Evolutionary conservation across 2,888 invertebrate species (phyloP).

Genomic region (Eulithis prunata): DNA sequence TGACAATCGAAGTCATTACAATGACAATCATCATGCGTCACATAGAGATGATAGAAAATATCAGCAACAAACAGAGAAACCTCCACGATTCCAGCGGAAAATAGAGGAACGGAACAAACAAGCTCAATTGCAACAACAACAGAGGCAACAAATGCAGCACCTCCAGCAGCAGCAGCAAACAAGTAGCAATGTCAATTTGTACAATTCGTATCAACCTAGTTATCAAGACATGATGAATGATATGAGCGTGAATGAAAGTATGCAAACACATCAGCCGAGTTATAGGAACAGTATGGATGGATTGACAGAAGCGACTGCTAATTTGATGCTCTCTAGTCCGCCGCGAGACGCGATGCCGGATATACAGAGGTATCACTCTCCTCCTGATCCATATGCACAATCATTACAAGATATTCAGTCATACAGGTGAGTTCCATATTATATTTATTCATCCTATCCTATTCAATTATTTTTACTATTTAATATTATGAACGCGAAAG

Average conservation of each 20-base stretch:
- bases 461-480: neutral
- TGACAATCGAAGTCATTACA: slow-evolving; percentile 67
- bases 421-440: slow-evolving; percentile 23
- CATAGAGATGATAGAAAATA: slow-evolving; percentile 74
- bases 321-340: slow-evolving; percentile 33
- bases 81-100: slow-evolving; percentile 86
- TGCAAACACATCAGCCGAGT: slow-evolving; percentile 49
- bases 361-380: slow-evolving; percentile 29
- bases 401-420: slow-evolving; percentile 28
- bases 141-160: slow-evolving; percentile 53
- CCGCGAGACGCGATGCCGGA: slow-evolving; percentile 29
- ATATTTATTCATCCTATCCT: neutral
- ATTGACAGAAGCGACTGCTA: slow-evolving; percentile 40
- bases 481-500: neutral
- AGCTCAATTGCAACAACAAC: slow-evolving; percentile 61
- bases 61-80: slow-evolving; percentile 80
- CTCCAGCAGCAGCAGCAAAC: slow-evolving; percentile 48
- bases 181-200: slow-evolving; percentile 47
- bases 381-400: slow-evolving; percentile 33
- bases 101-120: slow-evolving; percentile 78
- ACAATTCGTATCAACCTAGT: slow-evolving; percentile 53
- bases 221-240: slow-evolving; percentile 67
- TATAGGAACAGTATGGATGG: slow-evolving; percentile 39
- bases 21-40: slow-evolving; percentile 63
- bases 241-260: slow-evolving; percentile 59